A percentile compares a stretch with the other conserved stretches of the same genome.
Conservation (phyloP, 2,113 vertebrate genomes). For the Atractosteus spatula region DNA sequence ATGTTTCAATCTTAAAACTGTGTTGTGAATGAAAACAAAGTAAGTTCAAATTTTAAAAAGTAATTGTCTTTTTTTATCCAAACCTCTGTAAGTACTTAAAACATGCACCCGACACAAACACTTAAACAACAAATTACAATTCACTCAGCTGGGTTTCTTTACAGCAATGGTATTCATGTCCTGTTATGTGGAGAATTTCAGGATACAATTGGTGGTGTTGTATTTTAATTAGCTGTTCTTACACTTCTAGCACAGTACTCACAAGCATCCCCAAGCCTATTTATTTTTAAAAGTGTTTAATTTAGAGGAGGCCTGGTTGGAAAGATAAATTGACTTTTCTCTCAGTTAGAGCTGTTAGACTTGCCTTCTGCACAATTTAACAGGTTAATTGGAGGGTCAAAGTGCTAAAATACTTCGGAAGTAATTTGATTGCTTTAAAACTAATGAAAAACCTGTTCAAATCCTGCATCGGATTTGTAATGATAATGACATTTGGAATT, state of each 20-base stretch:
- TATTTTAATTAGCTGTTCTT: conserved; percentile 34
- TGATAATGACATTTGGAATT: too few species aligned
- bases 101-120: neutral
- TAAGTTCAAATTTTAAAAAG: too few species aligned
- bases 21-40: too few species aligned
- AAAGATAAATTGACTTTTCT: conserved; percentile 26
- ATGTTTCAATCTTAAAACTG: too few species aligned
- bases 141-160: conserved; percentile 26
- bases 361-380: conserved; percentile 19
- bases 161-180: conserved; percentile 19
- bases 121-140: conserved; percentile 13
- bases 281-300: conserved; percentile 25
- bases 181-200: conserved; percentile 14
- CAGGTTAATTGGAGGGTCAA: conserved; percentile 26
- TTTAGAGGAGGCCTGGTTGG: conserved; percentile 14
- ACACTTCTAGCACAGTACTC: conserved; percentile 14
- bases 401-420: conserved; percentile 21
- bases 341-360: conserved; percentile 18
- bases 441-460: conserved; percentile 3
- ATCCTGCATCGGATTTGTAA: neutral
- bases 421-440: conserved; percentile 11
- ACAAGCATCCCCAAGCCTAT: conserved; percentile 28
- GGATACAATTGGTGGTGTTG: conserved; percentile 18
- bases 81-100: too few species aligned
- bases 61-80: too few species aligned